Evolutionary conservation across 2,113 vertebrate species (phyloP).

Genomic region (Micronisus gabar): DNA sequence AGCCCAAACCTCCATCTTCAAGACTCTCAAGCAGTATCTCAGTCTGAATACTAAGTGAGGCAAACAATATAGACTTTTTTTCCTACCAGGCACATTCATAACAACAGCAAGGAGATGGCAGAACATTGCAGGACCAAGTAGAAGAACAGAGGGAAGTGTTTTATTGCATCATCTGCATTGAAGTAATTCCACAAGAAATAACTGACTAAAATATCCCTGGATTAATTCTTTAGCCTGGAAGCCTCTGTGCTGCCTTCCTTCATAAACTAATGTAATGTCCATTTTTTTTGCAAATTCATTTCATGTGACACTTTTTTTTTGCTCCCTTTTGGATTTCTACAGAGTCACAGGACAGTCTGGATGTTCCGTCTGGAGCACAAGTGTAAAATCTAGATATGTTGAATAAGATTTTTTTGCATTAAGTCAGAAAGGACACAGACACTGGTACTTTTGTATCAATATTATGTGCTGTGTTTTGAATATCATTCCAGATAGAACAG

Average conservation of each 20-base stretch:
- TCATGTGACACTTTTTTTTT: neutral
- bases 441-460: neutral
- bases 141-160: neutral
- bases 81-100: neutral
- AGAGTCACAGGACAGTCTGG: neutral
- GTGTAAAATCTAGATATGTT: neutral
- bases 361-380: neutral
- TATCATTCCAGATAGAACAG: neutral
- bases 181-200: neutral
- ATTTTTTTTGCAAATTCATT: rapidly evolving
- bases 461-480: neutral
- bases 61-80: neutral
- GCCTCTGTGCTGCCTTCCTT: neutral
- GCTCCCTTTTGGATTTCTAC: neutral
- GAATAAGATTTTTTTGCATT: neutral
- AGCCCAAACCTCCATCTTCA: neutral
- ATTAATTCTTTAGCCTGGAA: neutral
- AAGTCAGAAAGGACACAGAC: neutral
- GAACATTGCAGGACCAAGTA: neutral
- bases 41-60: neutral
- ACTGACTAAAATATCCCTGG: neutral
- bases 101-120: neutral
- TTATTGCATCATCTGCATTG: neutral
- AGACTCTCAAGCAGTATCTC: neutral
- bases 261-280: neutral